A percentile compares a stretch with the other conserved stretches of the same genome.
These are phyloP conservation scores for Spheniscus humboldti DNA, from an alignment of 2,797 vertebrate genomes.

Conservation along the genomic window DNA sequence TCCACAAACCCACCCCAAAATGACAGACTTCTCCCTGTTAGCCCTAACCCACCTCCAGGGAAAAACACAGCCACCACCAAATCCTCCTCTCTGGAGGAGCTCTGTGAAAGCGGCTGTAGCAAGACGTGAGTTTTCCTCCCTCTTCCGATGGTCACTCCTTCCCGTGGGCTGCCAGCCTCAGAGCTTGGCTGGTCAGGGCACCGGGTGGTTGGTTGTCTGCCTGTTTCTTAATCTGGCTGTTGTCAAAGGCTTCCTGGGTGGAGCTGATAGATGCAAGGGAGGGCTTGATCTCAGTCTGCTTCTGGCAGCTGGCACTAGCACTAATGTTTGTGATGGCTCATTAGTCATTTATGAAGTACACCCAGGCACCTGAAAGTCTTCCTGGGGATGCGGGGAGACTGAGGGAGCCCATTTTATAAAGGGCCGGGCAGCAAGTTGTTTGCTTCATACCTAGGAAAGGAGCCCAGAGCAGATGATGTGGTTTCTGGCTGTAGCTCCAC, in stretches of 20 bases:
- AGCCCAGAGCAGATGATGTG: not conserved
- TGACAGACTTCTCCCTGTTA: not conserved
- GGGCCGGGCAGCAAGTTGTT: not conserved
- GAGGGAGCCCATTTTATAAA: not conserved
- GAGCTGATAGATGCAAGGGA: not conserved
- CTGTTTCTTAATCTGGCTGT: not conserved
- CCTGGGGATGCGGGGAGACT: not conserved
- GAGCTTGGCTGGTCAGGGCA: not conserved
- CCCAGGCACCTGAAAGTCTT: slow-evolving; percentile 17
- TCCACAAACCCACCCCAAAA: not conserved
- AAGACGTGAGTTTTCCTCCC: not conserved
- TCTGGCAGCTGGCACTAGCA: not conserved
- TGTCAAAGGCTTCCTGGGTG: not conserved
- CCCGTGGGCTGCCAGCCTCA: not conserved
- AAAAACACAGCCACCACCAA: not conserved
- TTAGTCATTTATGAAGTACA: not conserved
- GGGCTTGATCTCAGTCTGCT: not conserved
- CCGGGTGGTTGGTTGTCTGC: fast-evolving
- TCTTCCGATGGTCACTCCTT: not conserved
- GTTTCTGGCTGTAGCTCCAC: not conserved
- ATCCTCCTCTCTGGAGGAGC: not conserved
- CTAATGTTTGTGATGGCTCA: not conserved
- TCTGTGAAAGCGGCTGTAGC: not conserved
- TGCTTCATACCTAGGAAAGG: not conserved
- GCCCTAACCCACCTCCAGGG: not conserved